Percentiles rank a stretch among this genome's conserved stretches.
Conservation (phyloP, 2,888 invertebrate species). For the Teinopalpus imperialis region DNA sequence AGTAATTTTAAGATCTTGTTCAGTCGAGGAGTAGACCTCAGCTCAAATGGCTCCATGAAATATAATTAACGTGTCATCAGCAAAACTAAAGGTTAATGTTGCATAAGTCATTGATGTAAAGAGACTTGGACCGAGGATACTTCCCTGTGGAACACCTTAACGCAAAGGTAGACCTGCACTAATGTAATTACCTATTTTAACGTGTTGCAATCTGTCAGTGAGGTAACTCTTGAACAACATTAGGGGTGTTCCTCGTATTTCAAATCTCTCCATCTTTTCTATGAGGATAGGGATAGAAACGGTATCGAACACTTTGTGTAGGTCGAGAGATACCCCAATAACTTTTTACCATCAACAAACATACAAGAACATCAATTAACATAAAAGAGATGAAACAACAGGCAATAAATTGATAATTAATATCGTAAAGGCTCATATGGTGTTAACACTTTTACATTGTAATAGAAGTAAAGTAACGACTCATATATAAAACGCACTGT, state of each 20-base stretch:
- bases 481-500: no score
- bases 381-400: no score
- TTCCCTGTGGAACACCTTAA: background rate
- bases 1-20: background rate
- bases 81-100: background rate
- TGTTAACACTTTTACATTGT: no score
- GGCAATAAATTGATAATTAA: no score
- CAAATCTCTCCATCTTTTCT: constrained; percentile 3
- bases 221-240: background rate
- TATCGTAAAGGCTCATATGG: no score
- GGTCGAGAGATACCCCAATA: background rate
- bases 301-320: background rate
- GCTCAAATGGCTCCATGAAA: background rate
- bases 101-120: no score
- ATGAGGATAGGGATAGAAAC: no score
- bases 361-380: no score
- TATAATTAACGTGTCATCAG: background rate
- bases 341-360: no score
- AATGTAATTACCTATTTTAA: background rate
- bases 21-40: background rate
- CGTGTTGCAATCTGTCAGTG: background rate
- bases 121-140: background rate
- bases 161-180: background rate
- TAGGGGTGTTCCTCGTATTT: background rate
- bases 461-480: no score